These are phyloP conservation scores for Aleiodes sp. DNA, from an alignment of 1,140 invertebrate genomes.

Conservation along the genomic window DNA sequence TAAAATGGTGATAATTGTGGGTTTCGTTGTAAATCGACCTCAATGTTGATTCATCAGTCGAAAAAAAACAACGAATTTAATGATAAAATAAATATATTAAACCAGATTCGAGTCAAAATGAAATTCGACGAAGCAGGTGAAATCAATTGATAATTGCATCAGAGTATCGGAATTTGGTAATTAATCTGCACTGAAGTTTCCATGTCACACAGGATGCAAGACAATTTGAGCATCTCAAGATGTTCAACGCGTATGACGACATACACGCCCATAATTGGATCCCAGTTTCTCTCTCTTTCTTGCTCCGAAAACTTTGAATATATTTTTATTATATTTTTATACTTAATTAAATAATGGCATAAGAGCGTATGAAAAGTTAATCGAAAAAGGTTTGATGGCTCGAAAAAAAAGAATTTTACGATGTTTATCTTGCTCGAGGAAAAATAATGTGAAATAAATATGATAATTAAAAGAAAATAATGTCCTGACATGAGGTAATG, in stretches of 20 bases:
- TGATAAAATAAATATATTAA: neutral
- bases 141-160: slow-evolving; percentile 12
- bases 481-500: too few species aligned
- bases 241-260: neutral
- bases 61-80: neutral
- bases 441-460: too few species aligned
- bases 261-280: neutral
- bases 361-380: neutral
- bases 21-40: too few species aligned
- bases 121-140: slow-evolving; percentile 15
- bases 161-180: slow-evolving; percentile 1
- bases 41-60: neutral
- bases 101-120: neutral
- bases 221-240: slow-evolving; percentile 4
- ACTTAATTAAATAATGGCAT: slow-evolving; percentile 1
- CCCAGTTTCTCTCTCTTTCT: too few species aligned
- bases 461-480: too few species aligned
- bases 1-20: too few species aligned
- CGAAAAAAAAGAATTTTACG: too few species aligned
- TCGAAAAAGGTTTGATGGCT: too few species aligned
- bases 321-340: neutral
- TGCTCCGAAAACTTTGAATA: neutral
- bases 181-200: slow-evolving; percentile 19
- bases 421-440: too few species aligned
- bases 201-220: slow-evolving; percentile 1